Evolutionary conservation across 2,797 vertebrate genomes (phyloP).

Genomic region (Galagoides demidoff): DNA sequence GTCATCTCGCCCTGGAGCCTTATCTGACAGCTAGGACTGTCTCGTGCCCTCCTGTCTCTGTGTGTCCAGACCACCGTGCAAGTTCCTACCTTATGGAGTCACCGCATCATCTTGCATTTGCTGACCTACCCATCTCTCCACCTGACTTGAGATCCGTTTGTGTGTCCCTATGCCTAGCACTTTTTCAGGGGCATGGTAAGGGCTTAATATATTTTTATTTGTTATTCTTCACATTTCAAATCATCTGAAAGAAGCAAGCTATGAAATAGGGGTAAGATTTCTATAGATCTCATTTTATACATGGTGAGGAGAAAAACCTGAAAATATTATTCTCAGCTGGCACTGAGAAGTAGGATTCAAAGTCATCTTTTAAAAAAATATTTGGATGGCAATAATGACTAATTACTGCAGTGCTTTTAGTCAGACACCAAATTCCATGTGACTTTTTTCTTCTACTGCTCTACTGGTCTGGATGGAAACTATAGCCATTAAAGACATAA

Average conservation of each 20-base stretch:
- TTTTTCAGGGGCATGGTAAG: background rate
- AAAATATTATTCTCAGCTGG: conserved; percentile 15
- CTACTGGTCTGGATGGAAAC: background rate
- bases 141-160: background rate
- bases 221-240: background rate
- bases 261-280: conserved; percentile 12
- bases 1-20: background rate
- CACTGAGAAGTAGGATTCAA: background rate
- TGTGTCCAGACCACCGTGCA: background rate
- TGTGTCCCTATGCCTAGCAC: background rate
- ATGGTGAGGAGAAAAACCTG: background rate
- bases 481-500: background rate
- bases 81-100: background rate
- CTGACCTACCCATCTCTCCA: background rate
- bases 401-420: conserved; percentile 2
- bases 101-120: background rate
- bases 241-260: background rate
- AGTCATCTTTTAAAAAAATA: background rate
- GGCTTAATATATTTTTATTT: background rate
- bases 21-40: background rate
- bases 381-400: background rate
- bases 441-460: conserved; percentile 7
- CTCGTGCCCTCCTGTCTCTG: background rate
- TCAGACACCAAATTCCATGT: conserved; percentile 9
- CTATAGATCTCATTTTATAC: background rate